Percentiles rank a stretch among this genome's conserved stretches.
Conservation (phyloP, 2,797 vertebrate species). For the Cynopterus sphinx region DNA sequence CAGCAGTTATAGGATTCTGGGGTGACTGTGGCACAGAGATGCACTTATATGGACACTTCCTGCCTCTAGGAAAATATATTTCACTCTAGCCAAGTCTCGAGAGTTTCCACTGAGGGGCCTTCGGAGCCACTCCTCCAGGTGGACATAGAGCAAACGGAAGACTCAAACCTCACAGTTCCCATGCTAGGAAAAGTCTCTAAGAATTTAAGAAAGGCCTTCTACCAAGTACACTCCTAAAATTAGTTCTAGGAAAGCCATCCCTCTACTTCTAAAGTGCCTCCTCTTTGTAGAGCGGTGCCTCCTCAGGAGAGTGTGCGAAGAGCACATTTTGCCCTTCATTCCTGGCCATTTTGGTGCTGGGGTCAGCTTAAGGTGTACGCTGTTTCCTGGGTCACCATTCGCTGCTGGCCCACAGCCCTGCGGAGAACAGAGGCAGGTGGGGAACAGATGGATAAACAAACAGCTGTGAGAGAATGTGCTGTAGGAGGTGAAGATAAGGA, state of each 20-base stretch:
- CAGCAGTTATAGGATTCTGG: neutral
- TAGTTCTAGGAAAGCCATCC: neutral
- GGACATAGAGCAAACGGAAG: neutral
- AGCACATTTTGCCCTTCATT: neutral
- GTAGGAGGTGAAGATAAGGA: accelerated
- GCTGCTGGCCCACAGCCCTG: neutral
- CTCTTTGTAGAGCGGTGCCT: neutral
- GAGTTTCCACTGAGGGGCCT: neutral
- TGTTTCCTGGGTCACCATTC: neutral
- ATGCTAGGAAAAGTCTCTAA: neutral
- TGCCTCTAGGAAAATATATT: neutral
- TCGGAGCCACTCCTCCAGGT: neutral
- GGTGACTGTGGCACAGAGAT: neutral
- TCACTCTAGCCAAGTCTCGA: neutral
- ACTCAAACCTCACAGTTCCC: neutral
- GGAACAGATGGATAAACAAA: neutral
- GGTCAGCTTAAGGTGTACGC: neutral
- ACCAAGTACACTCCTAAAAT: neutral
- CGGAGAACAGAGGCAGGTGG: neutral
- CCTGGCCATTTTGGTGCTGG: neutral
- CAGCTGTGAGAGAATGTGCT: neutral
- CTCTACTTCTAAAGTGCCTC: neutral
- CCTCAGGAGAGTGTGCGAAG: neutral
- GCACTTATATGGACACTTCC: neutral
- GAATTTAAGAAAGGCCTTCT: neutral